Evolutionary conservation across 2,888 invertebrate genomes (phyloP), one percentile per base, ranked within the genome.

Genomic region (Aporophyla lueneburgensis): DNA sequence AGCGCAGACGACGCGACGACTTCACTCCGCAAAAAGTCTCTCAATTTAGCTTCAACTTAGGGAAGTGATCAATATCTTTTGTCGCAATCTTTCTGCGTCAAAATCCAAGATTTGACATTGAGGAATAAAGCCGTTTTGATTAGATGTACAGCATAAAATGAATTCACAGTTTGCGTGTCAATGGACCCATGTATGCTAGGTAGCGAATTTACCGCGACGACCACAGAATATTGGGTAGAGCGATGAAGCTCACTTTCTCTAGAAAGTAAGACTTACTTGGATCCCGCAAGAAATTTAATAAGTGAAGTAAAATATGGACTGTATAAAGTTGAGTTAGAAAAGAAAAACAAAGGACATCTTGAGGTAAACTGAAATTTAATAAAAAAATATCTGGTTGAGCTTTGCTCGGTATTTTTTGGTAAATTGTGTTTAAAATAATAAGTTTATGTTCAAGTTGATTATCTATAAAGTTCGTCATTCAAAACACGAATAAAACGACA

Each of bases 1-100:
- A 89, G 87, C 78, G 86, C 77, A 88, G 88, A 86, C 86, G 72
- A 71, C 69, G 68, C 70, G 67, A 63, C 76, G 61, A 71, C 78
- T 77, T 74, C 72, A 78, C 75, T 80, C 76, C 59, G 62, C 76
- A 84, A 85, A 81, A 84, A 79, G 78, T 80, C 81, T 87, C 75
- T 81, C 67, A 76, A 76, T 82, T 68, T 72, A 82, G 74, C 74
- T 77, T 61, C 54, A 76, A 86, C 76, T 82, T 79, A 74, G 59
- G 74, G 40, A 79, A 81, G 78, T 78, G 65, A 83, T 88, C 80
- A 78, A 84, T 81, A 86, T 78, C 74, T 80, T 73, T 75, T 76
- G 71, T 82, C 58, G 63, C 70, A 61, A 79, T 53, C 58, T 78
- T 68, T 71, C 67, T 65, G 40, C 69, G 49, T 71, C 69, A 77